A percentile compares a stretch with the other conserved stretches of the same genome.
These are phyloP conservation scores for Saguinus midas DNA, from an alignment of 2,113 vertebrate genomes.

Conservation along the genomic window DNA sequence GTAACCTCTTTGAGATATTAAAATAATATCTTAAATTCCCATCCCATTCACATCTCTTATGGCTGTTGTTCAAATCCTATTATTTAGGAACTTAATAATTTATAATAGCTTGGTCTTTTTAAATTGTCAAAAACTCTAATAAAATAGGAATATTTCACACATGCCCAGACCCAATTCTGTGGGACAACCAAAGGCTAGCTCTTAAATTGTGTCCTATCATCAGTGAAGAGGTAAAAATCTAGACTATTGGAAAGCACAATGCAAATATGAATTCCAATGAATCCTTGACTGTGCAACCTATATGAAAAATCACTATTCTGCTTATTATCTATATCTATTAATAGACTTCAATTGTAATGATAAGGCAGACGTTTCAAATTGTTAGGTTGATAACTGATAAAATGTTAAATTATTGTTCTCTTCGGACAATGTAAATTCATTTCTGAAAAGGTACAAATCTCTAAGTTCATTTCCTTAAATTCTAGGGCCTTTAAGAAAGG, in stretches of 20 bases:
- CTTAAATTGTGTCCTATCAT: constrained; percentile 15
- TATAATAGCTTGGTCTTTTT: constrained; percentile 59
- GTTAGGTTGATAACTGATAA: constrained; percentile 65
- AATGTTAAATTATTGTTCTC: constrained; percentile 69
- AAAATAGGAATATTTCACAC: constrained; percentile 24
- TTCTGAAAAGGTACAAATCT: constrained; percentile 78
- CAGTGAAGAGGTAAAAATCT: constrained; percentile 50
- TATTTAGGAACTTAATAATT: constrained; percentile 59
- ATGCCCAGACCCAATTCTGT: not conserved
- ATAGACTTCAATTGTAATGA: constrained; percentile 57
- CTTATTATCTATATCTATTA: constrained; percentile 56
- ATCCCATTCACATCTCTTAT: not conserved
- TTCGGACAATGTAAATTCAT: constrained; percentile 58
- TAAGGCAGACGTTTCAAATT: constrained; percentile 13
- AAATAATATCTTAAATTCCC: constrained; percentile 34
- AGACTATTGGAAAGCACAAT: constrained; percentile 13
- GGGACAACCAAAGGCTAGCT: constrained; percentile 8
- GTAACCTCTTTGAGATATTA: not conserved
- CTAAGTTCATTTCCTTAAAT: constrained; percentile 78
- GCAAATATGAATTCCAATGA: constrained; percentile 21
- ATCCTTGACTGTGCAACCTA: not conserved
- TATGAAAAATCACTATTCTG: not conserved
- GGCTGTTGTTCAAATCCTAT: constrained; percentile 55
- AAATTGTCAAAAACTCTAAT: constrained; percentile 47
- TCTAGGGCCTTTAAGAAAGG: constrained; percentile 82